Percentiles rank a stretch among this genome's conserved stretches.
phyloP scores from a whole-genome alignment of 2,113 vertebrate species.

The Phalacrocorax carbo region DNA sequence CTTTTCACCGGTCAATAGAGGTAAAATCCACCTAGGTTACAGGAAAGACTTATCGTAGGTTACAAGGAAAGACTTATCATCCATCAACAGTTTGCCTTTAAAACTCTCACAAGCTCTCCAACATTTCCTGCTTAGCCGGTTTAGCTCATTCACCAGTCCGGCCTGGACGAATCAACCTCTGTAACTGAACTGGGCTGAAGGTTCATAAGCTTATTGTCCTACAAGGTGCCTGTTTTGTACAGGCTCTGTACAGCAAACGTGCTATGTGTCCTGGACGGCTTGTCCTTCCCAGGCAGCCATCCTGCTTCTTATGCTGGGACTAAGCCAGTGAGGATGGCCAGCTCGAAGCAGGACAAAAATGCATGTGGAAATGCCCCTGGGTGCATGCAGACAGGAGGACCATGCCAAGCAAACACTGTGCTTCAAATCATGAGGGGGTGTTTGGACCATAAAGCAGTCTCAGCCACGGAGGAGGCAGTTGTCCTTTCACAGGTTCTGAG shows the following conservation, averaged over 20 bases:
- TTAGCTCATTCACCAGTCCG: background rate
- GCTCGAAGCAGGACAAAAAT: background rate
- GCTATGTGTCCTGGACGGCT: background rate
- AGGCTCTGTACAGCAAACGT: background rate
- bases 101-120: background rate
- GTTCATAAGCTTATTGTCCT: background rate
- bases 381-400: background rate
- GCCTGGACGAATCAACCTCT: background rate
- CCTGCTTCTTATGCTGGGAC: background rate
- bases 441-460: background rate
- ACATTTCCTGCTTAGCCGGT: slow-evolving; percentile 23
- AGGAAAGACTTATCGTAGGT: background rate
- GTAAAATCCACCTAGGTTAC: background rate
- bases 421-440: background rate
- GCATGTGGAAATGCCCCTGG: background rate
- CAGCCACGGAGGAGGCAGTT: background rate
- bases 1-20: background rate
- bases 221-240: background rate
- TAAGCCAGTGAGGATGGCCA: background rate
- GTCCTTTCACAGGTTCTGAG: background rate
- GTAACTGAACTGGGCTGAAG: background rate
- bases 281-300: background rate
- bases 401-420: background rate
- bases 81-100: background rate
- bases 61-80: background rate